Evolutionary conservation across 2,113 vertebrate genomes (phyloP).

Genomic region (Sturnira hondurensis): DNA sequence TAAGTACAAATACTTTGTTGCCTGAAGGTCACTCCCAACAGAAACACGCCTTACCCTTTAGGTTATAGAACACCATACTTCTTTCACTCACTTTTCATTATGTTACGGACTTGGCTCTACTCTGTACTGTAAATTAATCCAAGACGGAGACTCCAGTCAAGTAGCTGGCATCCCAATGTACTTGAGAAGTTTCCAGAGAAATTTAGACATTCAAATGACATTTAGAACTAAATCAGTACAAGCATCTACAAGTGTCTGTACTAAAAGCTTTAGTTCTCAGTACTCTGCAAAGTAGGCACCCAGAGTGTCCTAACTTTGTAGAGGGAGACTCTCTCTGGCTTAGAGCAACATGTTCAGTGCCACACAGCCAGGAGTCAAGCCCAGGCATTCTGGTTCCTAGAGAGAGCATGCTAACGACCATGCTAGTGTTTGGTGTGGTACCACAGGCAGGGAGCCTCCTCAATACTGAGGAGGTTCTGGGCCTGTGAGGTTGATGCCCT

Average conservation of each 20-base stretch:
- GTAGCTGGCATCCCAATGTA: not conserved
- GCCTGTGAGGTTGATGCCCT: not conserved
- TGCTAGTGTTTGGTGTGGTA: not conserved
- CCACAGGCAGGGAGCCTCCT: not conserved
- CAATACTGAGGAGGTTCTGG: not conserved
- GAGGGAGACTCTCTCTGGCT: not conserved
- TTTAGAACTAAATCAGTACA: not conserved
- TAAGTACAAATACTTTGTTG: not conserved
- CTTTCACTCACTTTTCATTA: not conserved
- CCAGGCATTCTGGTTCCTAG: not conserved
- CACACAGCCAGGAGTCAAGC: not conserved
- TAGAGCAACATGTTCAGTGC: not conserved
- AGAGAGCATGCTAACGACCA: not conserved
- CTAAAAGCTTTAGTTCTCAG: not conserved
- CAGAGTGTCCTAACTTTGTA: not conserved
- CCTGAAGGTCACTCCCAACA: not conserved
- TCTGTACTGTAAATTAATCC: not conserved
- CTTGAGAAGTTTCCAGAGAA: constrained; percentile 20
- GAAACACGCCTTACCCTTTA: not conserved
- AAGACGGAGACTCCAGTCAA: not conserved
- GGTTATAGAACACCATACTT: not conserved
- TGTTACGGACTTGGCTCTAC: not conserved
- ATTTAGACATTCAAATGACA: not conserved
- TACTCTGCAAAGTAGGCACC: not conserved
- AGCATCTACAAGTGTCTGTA: not conserved